phyloP scores from a whole-genome alignment of 2,888 invertebrate genomes.

The Dorcus hopei region DNA sequence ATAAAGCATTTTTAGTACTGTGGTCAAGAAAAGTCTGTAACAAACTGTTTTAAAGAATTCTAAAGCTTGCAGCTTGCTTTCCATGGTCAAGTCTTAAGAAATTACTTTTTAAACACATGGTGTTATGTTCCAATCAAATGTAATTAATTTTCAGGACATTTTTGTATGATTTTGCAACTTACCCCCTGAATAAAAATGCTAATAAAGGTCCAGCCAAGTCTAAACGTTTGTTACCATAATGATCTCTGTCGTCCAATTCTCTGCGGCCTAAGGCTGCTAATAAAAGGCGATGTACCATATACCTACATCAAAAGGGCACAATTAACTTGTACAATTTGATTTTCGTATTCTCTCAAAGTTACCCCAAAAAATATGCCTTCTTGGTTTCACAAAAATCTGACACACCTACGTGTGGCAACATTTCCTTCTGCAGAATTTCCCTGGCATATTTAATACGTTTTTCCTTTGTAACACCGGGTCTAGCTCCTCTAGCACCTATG shows the following conservation, averaged over 20 bases:
- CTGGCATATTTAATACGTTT: slow-evolving; percentile 98
- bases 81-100: background rate
- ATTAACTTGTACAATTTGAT: background rate
- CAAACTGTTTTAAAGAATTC: no score
- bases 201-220: slow-evolving; percentile 96
- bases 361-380: slow-evolving; percentile 95
- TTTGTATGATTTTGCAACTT: slow-evolving; percentile 21
- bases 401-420: slow-evolving; percentile 99
- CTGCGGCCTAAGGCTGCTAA: slow-evolving; percentile 92
- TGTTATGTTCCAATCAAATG: background rate
- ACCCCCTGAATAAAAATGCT: slow-evolving; percentile 94
- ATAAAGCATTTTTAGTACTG: no score
- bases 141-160: background rate
- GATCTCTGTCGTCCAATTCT: slow-evolving; percentile 99
- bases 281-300: slow-evolving; percentile 97
- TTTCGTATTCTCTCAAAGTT: slow-evolving; percentile 14
- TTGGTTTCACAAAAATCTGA: slow-evolving; percentile 99
- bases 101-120: background rate
- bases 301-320: slow-evolving; percentile 50
- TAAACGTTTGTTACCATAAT: slow-evolving; percentile 97
- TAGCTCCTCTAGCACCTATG: slow-evolving; percentile 95
- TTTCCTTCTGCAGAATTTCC: slow-evolving; percentile 99
- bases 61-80: no score
- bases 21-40: no score
- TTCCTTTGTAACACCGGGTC: slow-evolving; percentile 97